Base-by-base conservation (phyloP, 2,888 invertebrate genomes). In the Eustalomyia histrio region DNA sequence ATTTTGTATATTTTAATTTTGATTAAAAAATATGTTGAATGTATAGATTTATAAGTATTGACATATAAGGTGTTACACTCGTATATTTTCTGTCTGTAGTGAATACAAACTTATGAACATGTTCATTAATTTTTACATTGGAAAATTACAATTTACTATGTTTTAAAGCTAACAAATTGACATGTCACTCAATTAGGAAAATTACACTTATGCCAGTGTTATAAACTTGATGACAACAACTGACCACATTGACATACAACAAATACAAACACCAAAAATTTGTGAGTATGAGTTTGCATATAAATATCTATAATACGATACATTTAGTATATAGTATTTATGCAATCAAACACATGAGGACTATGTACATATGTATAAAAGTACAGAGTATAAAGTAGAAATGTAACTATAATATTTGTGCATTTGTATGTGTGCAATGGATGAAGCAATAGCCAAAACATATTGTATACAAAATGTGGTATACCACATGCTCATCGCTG, bases 401-500 rank as follows among this genome's bases (percentile, higher is more conserved):
- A 29, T 29, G 7, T 29, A 21, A 21, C 21, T 21, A 21, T 21
- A 29, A 29, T 6, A 47, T 17, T 58, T 29, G 33, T 74, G 58
- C 39, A 72, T 63, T 33, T 47, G 52, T 21, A 71, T 47, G 43
- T n/a, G 14, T 47, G 43, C n/a, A 39, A 17, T 18, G 17, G 50
- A 52, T 53, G 12, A 35, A 67, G 43, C 53, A 69, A 71, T 74
- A 64, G 75, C 74, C 67, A 67, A 67, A 65, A 72, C 50, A 73
- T 57, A 67, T 65, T 73, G 75, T 83, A 69, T 78, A 74, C 76
- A 80, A 83, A 78, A 78, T 83, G 83, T 76, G 83, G 83, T 80
- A n/a, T 74, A 71, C 79, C 79, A 81, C 63, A 83, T 82, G 80
- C 79, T 82, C 75, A 67, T 68, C 78, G 78, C 78, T 78, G 82